A percentile compares a stretch with the other conserved stretches of the same genome.
Evolutionary conservation across 2,113 vertebrate genomes (phyloP).

Genomic region (Tachysurus fulvidraco): DNA sequence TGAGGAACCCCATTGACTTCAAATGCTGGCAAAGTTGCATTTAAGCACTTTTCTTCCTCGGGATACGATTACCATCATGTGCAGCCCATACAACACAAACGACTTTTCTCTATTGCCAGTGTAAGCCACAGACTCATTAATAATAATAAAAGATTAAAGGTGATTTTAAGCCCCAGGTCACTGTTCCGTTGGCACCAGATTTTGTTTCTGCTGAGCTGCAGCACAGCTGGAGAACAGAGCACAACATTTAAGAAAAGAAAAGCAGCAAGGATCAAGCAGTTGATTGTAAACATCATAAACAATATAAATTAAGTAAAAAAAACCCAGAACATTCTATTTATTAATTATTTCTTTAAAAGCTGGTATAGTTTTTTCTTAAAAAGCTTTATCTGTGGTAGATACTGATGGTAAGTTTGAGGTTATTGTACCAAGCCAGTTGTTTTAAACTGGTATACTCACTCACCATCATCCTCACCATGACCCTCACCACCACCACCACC

Average conservation of each 20-base stretch:
- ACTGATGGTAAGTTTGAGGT: too few relatives aligned
- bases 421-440: too few relatives aligned
- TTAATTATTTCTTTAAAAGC: neutral
- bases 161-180: slow-evolving; percentile 6
- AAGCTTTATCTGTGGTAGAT: neutral
- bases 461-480: too few relatives aligned
- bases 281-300: too few relatives aligned
- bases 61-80: neutral
- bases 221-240: neutral
- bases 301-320: neutral
- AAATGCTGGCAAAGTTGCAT: slow-evolving; percentile 24
- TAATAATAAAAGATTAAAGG: slow-evolving; percentile 22
- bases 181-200: neutral
- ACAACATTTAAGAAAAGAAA: neutral
- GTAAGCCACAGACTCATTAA: slow-evolving; percentile 6
- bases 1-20: slow-evolving; percentile 25
- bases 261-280: neutral
- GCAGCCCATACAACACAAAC: neutral
- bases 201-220: slow-evolving; percentile 1
- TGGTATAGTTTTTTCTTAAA: neutral
- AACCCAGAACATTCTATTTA: neutral
- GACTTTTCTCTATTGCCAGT: neutral
- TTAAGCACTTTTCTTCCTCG: slow-evolving; percentile 12
- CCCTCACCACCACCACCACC: neutral
- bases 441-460: too few relatives aligned